Conservation (phyloP, 2,113 vertebrate species). For the Sinocyclocheilus maitianheensis region DNA sequence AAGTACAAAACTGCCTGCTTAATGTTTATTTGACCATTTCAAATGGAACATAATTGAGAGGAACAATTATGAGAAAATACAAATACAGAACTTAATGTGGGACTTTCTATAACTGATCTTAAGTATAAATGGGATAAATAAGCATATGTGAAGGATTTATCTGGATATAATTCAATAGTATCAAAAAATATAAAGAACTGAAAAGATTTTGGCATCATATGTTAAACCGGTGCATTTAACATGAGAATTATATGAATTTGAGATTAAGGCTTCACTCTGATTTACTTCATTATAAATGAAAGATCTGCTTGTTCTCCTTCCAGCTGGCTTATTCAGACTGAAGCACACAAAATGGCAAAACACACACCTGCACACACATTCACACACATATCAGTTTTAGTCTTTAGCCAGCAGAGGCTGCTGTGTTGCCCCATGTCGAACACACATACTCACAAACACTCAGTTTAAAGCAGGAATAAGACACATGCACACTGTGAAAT, state of each 20-base stretch:
- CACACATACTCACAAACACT: slow-evolving; percentile 31
- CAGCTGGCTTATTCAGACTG: neutral
- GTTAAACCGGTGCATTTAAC: neutral
- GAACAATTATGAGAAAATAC: slow-evolving; percentile 30
- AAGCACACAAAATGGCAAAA: neutral
- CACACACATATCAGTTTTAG: slow-evolving; percentile 27
- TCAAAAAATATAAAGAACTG: neutral
- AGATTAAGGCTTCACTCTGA: slow-evolving; percentile 31
- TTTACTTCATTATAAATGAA: slow-evolving; percentile 38
- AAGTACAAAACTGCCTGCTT: slow-evolving; percentile 32
- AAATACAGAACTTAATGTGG: neutral
- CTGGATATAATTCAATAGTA: neutral
- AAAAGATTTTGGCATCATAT: neutral
- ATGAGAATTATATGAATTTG: slow-evolving; percentile 42
- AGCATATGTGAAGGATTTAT: slow-evolving; percentile 39
- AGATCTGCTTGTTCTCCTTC: slow-evolving; percentile 15
- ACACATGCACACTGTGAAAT: neutral
- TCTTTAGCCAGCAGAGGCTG: slow-evolving; percentile 57
- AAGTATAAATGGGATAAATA: neutral
- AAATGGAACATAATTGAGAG: slow-evolving; percentile 2
- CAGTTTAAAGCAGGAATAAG: neutral
- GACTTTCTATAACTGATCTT: neutral
- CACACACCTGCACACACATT: slow-evolving; percentile 4
- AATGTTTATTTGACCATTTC: slow-evolving; percentile 39
- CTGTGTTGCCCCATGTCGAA: slow-evolving; percentile 42